Conservation (phyloP, 2,113 vertebrate genomes). For the Triplophysa siluroides region DNA sequence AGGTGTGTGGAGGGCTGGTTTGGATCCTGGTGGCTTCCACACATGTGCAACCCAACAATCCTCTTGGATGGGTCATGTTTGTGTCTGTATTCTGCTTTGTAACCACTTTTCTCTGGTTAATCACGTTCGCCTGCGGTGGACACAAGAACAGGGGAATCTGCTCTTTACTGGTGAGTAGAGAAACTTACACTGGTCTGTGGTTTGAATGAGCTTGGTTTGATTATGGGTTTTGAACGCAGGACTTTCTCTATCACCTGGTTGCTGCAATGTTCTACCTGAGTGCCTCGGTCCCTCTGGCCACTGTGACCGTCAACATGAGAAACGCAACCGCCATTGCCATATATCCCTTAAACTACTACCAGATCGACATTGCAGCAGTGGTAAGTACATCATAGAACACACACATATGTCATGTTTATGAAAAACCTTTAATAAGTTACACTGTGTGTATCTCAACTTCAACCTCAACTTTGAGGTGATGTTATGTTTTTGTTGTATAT, state of each 20-base stretch:
- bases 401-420: background rate
- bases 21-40: conserved; percentile 75
- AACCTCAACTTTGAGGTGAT: background rate
- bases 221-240: conserved; percentile 48
- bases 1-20: conserved; percentile 75
- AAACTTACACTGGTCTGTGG: background rate
- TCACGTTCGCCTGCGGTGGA: conserved; percentile 62
- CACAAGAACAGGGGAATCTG: conserved; percentile 62
- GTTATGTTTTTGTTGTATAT: too few relatives aligned
- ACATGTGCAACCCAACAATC: conserved; percentile 52
- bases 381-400: conserved; percentile 66
- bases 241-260: conserved; percentile 64
- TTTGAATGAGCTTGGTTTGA: background rate
- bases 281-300: conserved; percentile 69
- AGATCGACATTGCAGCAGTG: conserved; percentile 80
- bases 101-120: conserved; percentile 64
- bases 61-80: conserved; percentile 77
- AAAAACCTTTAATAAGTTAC: background rate
- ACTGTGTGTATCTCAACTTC: background rate
- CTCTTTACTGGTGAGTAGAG: conserved; percentile 65
- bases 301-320: background rate
- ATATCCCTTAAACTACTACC: conserved; percentile 22
- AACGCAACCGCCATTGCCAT: rapidly evolving
- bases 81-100: conserved; percentile 76
- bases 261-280: conserved; percentile 76